Conservation (phyloP, 2,888 invertebrate genomes). For the Reticulitermes lucifugus region DNA sequence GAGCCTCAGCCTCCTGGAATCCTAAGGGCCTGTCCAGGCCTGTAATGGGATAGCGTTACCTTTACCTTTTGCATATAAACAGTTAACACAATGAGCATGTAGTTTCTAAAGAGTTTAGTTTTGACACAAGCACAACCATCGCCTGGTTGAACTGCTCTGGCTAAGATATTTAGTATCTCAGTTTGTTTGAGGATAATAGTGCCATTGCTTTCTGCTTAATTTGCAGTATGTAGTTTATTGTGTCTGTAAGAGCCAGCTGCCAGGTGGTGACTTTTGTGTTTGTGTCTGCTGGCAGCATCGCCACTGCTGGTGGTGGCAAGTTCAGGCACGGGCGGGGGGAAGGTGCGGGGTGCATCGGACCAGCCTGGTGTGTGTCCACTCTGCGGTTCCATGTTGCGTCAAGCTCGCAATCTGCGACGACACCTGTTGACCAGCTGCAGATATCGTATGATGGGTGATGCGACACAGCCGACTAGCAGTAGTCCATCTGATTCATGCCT, state of each 20-base stretch:
- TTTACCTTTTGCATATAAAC: too few species aligned
- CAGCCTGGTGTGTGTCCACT: constrained; percentile 72
- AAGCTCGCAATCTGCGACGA: constrained; percentile 70
- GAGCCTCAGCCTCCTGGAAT: too few species aligned
- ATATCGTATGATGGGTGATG: constrained; percentile 57
- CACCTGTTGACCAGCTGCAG: constrained; percentile 66
- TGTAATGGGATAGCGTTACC: too few species aligned
- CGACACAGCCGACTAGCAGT: background rate
- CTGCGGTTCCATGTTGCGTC: constrained; percentile 70
- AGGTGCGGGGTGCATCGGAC: constrained; percentile 69
- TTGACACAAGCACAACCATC: constrained; percentile 63
- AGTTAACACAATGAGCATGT: too few species aligned
- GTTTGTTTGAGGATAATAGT: background rate
- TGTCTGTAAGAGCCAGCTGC: background rate
- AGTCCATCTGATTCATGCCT: background rate
- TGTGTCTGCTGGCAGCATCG: constrained; percentile 39
- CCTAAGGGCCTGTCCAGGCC: too few species aligned
- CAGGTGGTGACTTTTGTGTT: constrained; percentile 32
- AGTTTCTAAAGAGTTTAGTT: background rate
- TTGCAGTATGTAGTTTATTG: background rate
- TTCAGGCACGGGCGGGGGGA: constrained; percentile 39
- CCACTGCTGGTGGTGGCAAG: constrained; percentile 17
- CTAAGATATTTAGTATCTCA: background rate
- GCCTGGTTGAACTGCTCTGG: constrained; percentile 61
- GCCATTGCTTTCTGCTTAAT: background rate